A percentile compares a stretch with the other conserved stretches of the same genome.
Conservation (phyloP, 1,140 invertebrate genomes). For the Pseudomyrmex dendroicus region DNA sequence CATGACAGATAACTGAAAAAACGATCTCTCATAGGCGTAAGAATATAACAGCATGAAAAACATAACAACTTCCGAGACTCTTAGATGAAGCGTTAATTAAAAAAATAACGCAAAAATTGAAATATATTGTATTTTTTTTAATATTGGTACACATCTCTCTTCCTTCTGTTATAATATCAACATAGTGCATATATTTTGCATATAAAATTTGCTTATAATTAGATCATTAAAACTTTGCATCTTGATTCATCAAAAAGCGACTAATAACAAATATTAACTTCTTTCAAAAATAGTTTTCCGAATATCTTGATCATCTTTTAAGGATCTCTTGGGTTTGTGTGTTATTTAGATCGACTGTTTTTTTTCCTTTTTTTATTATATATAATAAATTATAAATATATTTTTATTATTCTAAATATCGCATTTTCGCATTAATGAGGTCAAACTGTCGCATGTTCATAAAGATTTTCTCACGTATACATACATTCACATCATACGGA, state of each 20-base stretch:
- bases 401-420: background rate
- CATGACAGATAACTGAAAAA: conserved; percentile 5
- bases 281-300: too few relatives aligned
- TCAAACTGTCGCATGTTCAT: background rate
- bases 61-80: background rate
- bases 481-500: conserved; percentile 4
- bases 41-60: conserved; percentile 14
- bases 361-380: too few relatives aligned
- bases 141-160: too few relatives aligned
- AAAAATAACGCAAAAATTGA: background rate
- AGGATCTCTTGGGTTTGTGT: background rate
- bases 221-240: background rate
- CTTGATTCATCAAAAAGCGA: too few relatives aligned
- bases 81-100: background rate
- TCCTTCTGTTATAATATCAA: too few relatives aligned
- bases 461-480: background rate
- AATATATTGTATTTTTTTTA: too few relatives aligned
- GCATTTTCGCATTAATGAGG: conserved; percentile 15
- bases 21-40: conserved; percentile 14
- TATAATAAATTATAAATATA: too few relatives aligned
- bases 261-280: too few relatives aligned
- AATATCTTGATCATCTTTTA: too few relatives aligned
- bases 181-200: background rate
- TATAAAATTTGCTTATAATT: background rate
- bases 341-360: background rate